Conservation (phyloP, 2,888 invertebrate species). For the Lasius platythorax region DNA sequence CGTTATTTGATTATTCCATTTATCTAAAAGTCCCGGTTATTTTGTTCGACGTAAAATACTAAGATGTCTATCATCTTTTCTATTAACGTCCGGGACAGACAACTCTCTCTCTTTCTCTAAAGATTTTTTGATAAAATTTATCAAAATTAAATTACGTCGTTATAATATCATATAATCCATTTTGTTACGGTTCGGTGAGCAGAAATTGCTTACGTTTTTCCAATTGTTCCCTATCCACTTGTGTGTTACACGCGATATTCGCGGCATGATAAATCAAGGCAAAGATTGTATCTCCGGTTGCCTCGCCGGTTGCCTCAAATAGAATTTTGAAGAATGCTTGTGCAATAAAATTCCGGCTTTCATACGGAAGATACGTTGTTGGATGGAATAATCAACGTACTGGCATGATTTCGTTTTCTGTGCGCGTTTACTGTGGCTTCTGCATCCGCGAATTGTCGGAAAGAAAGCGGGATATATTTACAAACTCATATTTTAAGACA, state of each 20-base stretch:
- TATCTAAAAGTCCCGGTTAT: not conserved
- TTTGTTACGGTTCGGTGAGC: not conserved
- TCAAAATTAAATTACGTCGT: conserved; percentile 9
- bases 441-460: conserved; percentile 16
- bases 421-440: conserved; percentile 18
- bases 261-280: conserved; percentile 41
- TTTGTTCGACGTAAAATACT: not conserved
- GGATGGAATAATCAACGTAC: conserved; percentile 47
- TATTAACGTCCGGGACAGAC: not conserved
- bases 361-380: conserved; percentile 41
- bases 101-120: not conserved
- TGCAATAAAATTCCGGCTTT: conserved; percentile 41
- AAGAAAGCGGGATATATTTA: conserved; percentile 42
- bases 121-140: conserved; percentile 10
- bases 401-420: conserved; percentile 41
- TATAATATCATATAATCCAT: not conserved
- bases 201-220: conserved; percentile 41
- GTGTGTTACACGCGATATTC: conserved; percentile 32
- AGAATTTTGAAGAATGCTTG: conserved; percentile 44
- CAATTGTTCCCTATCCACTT: conserved; percentile 20
- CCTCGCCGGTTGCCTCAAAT: conserved; percentile 35
- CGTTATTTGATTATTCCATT: not conserved
- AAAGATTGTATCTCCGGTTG: conserved; percentile 26
- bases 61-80: not conserved
- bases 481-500: conserved; percentile 34